These are phyloP conservation scores for Spilogale gracilis DNA, from an alignment of 2,113 vertebrate species.

Conservation along the genomic window DNA sequence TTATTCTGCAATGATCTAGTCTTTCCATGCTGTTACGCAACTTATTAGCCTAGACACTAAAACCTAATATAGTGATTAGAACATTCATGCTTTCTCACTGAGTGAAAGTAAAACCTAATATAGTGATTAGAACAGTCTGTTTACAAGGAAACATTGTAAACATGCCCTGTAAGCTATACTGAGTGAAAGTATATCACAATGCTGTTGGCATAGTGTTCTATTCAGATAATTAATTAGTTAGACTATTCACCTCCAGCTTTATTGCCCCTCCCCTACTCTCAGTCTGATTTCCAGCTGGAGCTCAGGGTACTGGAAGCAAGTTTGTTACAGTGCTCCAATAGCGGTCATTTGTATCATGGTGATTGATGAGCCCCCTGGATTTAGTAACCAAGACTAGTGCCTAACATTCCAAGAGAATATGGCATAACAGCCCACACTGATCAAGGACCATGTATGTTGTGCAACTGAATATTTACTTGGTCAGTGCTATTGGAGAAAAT, in stretches of 20 bases:
- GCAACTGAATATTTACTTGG: not conserved
- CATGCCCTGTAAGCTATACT: too few relatives aligned
- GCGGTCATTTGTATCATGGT: not conserved
- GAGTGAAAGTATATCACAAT: too few relatives aligned
- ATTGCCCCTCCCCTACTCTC: not conserved
- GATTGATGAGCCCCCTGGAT: not conserved
- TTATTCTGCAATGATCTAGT: not conserved
- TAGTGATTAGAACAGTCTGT: not conserved
- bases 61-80: not conserved
- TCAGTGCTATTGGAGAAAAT: not conserved
- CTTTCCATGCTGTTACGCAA: not conserved
- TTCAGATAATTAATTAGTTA: not conserved
- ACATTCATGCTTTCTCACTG: too few relatives aligned
- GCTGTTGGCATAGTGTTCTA: not conserved
- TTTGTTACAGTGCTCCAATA: not conserved
- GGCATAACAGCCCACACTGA: not conserved
- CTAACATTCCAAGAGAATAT: not conserved
- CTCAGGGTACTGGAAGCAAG: not conserved
- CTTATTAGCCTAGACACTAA: not conserved
- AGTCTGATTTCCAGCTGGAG: not conserved
- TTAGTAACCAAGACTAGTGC: not conserved
- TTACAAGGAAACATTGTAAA: too few relatives aligned
- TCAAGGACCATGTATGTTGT: too few relatives aligned
- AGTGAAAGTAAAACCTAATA: too few relatives aligned
- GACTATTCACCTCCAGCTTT: not conserved